phyloP scores from a whole-genome alignment of 1,140 invertebrate species.

The silkworm (Bombyx mori) region DNA sequence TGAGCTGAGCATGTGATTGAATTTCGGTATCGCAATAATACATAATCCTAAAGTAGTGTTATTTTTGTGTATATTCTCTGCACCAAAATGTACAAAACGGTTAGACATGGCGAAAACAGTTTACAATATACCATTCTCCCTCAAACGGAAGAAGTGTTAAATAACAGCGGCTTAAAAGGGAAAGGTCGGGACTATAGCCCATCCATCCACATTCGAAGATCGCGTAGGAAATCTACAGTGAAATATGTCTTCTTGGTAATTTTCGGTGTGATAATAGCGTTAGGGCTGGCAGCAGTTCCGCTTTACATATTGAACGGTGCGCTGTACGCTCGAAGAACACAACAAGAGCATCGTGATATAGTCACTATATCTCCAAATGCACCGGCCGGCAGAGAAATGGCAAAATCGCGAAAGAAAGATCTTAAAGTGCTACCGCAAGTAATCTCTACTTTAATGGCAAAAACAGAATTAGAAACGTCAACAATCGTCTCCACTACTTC shows the following conservation, averaged over 20 bases:
- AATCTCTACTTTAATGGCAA: conserved; percentile 27
- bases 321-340: conserved; percentile 36
- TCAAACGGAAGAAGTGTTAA: conserved; percentile 77
- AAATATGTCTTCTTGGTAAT: conserved; percentile 51
- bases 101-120: conserved; percentile 80
- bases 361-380: conserved; percentile 40
- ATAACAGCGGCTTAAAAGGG: conserved; percentile 71
- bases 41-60: conserved; percentile 36
- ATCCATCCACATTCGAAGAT: conserved; percentile 51
- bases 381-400: conserved; percentile 38
- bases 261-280: conserved; percentile 43
- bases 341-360: conserved; percentile 38
- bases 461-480: conserved; percentile 25
- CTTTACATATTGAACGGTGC: conserved; percentile 54
- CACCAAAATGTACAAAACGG: conserved; percentile 79
- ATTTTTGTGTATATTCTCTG: conserved; percentile 31
- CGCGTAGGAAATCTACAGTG: conserved; percentile 45
- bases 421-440: conserved; percentile 39
- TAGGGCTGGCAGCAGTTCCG: conserved; percentile 48
- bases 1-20: conserved; percentile 43
- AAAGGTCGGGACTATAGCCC: conserved; percentile 70
- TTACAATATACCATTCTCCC: conserved; percentile 81
- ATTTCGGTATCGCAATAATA: conserved; percentile 24
- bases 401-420: conserved; percentile 57
- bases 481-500: conserved; percentile 22